Conservation (phyloP, 1,140 invertebrate genomes). For the Popillia japonica region DNA sequence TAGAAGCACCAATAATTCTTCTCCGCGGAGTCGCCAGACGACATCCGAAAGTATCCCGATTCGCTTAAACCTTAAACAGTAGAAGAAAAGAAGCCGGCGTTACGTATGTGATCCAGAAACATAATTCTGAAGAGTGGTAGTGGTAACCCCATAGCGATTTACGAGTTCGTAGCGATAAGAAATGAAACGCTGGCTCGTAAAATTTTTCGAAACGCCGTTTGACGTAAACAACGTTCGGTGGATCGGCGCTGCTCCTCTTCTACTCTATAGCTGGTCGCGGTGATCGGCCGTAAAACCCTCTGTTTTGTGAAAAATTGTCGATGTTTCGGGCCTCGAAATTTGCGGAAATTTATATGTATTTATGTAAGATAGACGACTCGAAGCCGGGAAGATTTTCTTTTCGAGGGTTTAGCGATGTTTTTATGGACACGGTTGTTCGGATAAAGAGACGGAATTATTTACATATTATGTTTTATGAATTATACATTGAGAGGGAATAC, state of each 20-base stretch:
- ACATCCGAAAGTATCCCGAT: background rate
- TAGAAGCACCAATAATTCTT: constrained; percentile 11
- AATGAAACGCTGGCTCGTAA: constrained; percentile 13
- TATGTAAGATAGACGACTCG: constrained; percentile 4
- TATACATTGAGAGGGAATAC: too few species aligned
- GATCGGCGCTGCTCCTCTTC: background rate
- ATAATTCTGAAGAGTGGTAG: background rate
- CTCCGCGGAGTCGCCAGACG: background rate
- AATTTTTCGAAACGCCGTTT: background rate
- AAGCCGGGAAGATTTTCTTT: background rate
- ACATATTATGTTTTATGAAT: too few species aligned
- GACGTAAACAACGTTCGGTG: background rate
- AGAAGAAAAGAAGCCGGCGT: background rate
- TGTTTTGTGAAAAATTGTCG: background rate
- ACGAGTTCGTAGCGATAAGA: background rate
- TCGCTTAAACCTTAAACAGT: background rate
- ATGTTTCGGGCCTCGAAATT: constrained; percentile 6
- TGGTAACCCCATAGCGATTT: background rate
- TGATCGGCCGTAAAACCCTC: constrained; percentile 1
- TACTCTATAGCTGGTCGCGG: background rate
- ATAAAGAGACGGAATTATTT: too few species aligned
- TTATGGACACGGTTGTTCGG: too few species aligned
- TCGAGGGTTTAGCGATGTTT: too few species aligned
- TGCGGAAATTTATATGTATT: constrained; percentile 19
- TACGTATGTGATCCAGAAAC: background rate